These are phyloP conservation scores for Cyprinodon tularosa DNA, from an alignment of 2,113 vertebrate species.

Conservation along the genomic window DNA sequence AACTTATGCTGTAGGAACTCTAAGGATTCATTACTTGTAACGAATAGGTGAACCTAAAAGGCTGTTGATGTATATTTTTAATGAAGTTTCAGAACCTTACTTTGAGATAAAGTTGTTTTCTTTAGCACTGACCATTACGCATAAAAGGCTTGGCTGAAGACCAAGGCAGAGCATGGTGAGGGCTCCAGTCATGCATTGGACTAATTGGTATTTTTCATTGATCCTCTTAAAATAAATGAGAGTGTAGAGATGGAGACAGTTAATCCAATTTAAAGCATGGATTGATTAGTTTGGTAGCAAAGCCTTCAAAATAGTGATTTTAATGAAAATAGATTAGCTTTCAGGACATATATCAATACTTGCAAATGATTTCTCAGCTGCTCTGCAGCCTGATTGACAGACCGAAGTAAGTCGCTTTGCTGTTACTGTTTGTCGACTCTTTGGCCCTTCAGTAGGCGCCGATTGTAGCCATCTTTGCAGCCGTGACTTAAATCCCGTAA, in stretches of 20 bases:
- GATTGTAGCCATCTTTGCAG: slow-evolving; percentile 16
- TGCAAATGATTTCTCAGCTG: background rate
- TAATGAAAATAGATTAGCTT: background rate
- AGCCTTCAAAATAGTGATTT: background rate
- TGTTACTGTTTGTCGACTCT: slow-evolving; percentile 9
- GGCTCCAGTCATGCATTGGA: background rate
- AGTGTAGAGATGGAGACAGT: background rate
- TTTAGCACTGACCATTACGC: too few species aligned
- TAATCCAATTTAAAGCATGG: too few species aligned
- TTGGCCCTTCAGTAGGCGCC: slow-evolving; percentile 20
- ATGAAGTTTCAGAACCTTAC: too few species aligned
- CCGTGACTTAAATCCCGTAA: slow-evolving; percentile 16
- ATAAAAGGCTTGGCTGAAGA: too few species aligned
- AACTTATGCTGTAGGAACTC: too few species aligned
- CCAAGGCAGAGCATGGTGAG: too few species aligned
- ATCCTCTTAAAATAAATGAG: background rate
- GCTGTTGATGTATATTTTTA: too few species aligned
- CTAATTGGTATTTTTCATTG: background rate
- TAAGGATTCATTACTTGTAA: too few species aligned
- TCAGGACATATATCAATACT: background rate
- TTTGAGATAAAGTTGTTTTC: too few species aligned
- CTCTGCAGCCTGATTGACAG: background rate
- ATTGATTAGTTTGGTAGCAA: too few species aligned
- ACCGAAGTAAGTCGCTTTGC: background rate
- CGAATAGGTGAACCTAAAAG: too few species aligned